Evolutionary conservation across 1,140 invertebrate species (phyloP).

Genomic region (Andricus grossulariae): DNA sequence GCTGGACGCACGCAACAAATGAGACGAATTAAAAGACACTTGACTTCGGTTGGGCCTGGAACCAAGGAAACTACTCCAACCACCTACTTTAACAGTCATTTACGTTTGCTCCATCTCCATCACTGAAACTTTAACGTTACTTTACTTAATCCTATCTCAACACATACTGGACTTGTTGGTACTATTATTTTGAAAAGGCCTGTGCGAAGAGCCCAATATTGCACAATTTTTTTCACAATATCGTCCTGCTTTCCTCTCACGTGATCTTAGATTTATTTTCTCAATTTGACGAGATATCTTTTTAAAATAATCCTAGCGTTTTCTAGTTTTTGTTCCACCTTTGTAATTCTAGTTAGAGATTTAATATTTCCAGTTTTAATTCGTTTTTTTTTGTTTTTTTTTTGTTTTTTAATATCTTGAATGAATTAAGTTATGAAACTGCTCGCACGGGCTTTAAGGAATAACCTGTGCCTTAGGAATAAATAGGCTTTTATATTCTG

Average conservation of each 20-base stretch:
- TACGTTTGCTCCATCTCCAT: conserved; percentile 73
- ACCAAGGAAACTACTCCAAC: conserved; percentile 73
- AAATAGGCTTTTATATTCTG: conserved; percentile 33
- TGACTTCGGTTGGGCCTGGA: conserved; percentile 76
- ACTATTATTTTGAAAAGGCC: conserved; percentile 27
- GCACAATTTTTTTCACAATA: neutral
- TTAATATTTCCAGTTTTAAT: conserved; percentile 12
- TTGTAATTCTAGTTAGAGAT: neutral
- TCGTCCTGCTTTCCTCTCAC: neutral
- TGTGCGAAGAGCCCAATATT: conserved; percentile 34
- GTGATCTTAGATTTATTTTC: neutral
- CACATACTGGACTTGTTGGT: conserved; percentile 56
- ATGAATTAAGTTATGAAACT: neutral
- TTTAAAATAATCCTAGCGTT: neutral
- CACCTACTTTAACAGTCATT: conserved; percentile 72
- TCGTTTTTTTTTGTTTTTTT: neutral
- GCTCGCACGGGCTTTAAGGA: conserved; percentile 59
- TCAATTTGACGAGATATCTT: neutral
- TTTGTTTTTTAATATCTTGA: neutral
- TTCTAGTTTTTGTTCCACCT: neutral
- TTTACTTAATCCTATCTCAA: conserved; percentile 63
- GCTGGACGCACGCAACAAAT: conserved; percentile 76
- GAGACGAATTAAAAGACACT: conserved; percentile 77
- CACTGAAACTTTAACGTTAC: conserved; percentile 71
- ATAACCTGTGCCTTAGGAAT: conserved; percentile 54